Evolutionary conservation across 2,113 vertebrate genomes (phyloP), one percentile per base, ranked within the genome.

Genomic region (Lamprotornis superbus): DNA sequence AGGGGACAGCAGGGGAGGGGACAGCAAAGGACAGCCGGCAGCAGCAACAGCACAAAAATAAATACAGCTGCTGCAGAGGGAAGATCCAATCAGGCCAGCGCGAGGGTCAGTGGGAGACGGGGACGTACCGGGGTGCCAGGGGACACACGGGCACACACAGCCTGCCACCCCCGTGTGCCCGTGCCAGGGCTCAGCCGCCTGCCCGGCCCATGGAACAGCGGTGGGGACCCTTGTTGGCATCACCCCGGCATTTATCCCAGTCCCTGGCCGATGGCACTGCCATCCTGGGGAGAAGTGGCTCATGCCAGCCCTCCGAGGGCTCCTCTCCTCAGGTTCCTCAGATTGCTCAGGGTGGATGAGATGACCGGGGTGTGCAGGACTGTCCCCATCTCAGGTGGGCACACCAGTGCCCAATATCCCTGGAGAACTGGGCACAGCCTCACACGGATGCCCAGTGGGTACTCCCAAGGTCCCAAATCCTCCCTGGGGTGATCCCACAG

Each of bases 261-360:
- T 2, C 31, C 76, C 57, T 33, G 65, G 42, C 23, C 1, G 0
- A 7, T 5, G 65, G 79, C 56, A 65, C 10, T 5, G 20, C 74
- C 70, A 4, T 3, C 11, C 70, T 15, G 42, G 55, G 52, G 33
- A 20, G 44, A 33, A 31, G 31, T 2, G 55, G 35, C 56, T 86
- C 13, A 0, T 33, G 31, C 53, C 60, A 74, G 57, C 70, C 65
- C 64, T 27, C 9, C 2, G 0, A 39, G 61, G 2, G 61, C 55
- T n/a, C 24, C 47, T 59, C 31, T 30, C 5, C 74, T 53, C 16
- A 1, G 33, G 37, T 9, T 61, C n/a, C 9, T 8, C 47, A 14
- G n/a, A 68, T 24, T 0, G 1, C 27, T 47, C 16, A 3, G 40
- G 65, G 31, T 0, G 5, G 56, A 28, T 0, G 3, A 24, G 22